These are phyloP conservation scores for Tetramorium bicarinatum DNA, from an alignment of 2,888 invertebrate genomes.

Conservation along the genomic window DNA sequence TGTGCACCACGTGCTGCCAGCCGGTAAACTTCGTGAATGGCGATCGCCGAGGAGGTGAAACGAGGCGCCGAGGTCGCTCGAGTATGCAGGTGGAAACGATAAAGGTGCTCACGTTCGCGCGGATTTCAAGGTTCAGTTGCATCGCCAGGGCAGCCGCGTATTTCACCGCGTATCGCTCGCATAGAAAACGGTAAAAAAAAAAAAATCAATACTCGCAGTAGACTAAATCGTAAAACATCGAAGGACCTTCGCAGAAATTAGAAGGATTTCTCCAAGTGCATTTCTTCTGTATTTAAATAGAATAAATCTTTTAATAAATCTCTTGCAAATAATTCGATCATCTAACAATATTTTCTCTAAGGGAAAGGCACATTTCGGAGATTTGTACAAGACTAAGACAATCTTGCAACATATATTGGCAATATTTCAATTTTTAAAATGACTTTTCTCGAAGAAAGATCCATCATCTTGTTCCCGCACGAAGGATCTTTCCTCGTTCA, in stretches of 20 bases:
- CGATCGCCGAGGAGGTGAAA: constrained; percentile 43
- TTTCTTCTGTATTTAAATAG: background rate
- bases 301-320: background rate
- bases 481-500: background rate
- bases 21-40: constrained; percentile 62
- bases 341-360: background rate
- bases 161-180: background rate
- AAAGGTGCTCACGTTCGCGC: constrained; percentile 7
- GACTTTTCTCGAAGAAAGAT: background rate
- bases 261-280: too few relatives aligned
- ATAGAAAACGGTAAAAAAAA: background rate
- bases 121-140: background rate
- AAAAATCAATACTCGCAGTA: background rate
- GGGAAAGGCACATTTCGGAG: background rate
- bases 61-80: constrained; percentile 22
- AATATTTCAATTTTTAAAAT: background rate
- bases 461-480: background rate
- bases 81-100: constrained; percentile 40
- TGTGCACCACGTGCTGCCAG: constrained; percentile 55
- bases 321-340: background rate
- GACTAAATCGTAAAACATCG: background rate
- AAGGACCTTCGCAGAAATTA: background rate
- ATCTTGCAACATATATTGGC: background rate
- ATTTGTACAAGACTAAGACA: background rate
- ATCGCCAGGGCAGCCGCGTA: background rate